Conservation (phyloP, 1,140 invertebrate genomes). For the Calephelis nemesis region DNA sequence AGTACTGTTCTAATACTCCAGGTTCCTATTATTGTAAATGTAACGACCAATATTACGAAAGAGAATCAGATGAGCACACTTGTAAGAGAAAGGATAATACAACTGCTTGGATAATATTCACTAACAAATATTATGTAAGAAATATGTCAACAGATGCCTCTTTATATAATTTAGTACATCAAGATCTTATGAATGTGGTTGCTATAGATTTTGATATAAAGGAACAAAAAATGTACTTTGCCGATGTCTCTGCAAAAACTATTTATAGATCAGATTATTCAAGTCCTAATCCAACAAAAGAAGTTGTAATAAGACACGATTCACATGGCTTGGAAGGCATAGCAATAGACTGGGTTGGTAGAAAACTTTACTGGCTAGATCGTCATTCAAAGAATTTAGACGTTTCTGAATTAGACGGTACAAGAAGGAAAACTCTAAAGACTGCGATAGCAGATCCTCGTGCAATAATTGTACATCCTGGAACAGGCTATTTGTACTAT, state of each 20-base stretch:
- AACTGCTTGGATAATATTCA: slow-evolving; percentile 96
- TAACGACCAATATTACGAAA: slow-evolving; percentile 94
- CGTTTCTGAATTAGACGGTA: slow-evolving; percentile 95
- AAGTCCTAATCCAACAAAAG: slow-evolving; percentile 79
- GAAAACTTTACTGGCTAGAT: slow-evolving; percentile 99
- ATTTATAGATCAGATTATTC: slow-evolving; percentile 88
- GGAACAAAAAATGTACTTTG: slow-evolving; percentile 94
- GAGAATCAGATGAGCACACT: slow-evolving; percentile 90
- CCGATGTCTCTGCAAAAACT: slow-evolving; percentile 96
- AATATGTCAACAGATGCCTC: slow-evolving; percentile 95
- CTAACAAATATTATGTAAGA: slow-evolving; percentile 98
- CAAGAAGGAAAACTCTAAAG: slow-evolving; percentile 92
- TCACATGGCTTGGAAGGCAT: slow-evolving; percentile 97
- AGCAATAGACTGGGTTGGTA: slow-evolving; percentile 96
- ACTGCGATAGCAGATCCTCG: slow-evolving; percentile 94
- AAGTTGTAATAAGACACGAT: slow-evolving; percentile 94
- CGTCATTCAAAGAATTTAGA: slow-evolving; percentile 96
- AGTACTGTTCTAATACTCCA: slow-evolving; percentile 96
- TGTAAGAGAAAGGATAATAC: slow-evolving; percentile 93
- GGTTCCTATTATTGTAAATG: slow-evolving; percentile 98
- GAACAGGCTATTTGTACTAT: slow-evolving; percentile 96
- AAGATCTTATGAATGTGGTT: slow-evolving; percentile 97
- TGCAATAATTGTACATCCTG: slow-evolving; percentile 96
- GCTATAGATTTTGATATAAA: slow-evolving; percentile 95
- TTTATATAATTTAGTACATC: slow-evolving; percentile 92